phyloP scores from a whole-genome alignment of 2,113 vertebrate species.

The Echinops telfairi region DNA sequence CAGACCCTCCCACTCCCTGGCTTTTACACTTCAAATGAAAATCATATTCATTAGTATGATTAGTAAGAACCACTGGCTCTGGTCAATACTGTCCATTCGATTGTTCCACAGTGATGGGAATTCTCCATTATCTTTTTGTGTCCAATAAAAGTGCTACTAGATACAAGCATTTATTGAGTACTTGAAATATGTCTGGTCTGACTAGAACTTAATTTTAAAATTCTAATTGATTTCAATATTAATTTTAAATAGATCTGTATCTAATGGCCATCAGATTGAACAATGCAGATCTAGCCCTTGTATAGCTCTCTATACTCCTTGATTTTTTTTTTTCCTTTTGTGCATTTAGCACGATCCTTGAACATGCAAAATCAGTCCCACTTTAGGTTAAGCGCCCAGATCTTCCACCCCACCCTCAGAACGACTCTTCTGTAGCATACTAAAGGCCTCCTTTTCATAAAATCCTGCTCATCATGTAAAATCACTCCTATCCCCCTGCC shows the following conservation, averaged over 20 bases:
- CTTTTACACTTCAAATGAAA: not conserved
- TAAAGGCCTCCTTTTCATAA: not conserved
- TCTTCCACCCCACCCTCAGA: rapidly evolving
- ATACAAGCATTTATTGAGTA: not conserved
- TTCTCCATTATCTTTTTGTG: not conserved
- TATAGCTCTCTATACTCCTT: not conserved
- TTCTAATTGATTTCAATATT: not conserved
- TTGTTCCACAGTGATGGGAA: not conserved
- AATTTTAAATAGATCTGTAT: not conserved
- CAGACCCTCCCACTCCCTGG: not conserved
- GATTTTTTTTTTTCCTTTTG: not conserved
- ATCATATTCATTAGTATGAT: not conserved
- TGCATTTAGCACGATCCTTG: not conserved
- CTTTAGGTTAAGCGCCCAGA: not conserved
- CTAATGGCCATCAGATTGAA: not conserved
- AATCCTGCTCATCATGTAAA: not conserved
- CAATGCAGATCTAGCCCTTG: not conserved
- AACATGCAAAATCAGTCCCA: not conserved
- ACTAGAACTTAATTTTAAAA: not conserved
- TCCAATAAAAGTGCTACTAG: not conserved
- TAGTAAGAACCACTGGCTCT: not conserved
- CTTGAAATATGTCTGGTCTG: not conserved
- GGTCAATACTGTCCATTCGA: not conserved
- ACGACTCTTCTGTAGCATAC: not conserved
- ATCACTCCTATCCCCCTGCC: not conserved